phyloP scores from a whole-genome alignment of 2,797 vertebrate genomes.

The Muraenolepis orangiensis region DNA sequence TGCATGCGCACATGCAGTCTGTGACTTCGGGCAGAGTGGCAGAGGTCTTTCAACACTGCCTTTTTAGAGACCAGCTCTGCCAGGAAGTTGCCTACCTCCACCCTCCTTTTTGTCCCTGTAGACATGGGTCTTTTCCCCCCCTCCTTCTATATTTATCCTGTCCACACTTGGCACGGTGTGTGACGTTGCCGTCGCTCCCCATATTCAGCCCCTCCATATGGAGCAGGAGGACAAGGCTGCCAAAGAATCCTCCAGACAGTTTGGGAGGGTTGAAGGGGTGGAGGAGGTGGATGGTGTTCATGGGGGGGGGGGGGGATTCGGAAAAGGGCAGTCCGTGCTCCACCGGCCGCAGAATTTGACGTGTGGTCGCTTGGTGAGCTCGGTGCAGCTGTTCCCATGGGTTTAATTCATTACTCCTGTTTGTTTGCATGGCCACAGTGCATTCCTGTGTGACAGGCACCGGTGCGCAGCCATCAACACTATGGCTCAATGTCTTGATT shows the following conservation, averaged over 20 bases:
- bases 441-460: conserved; percentile 50
- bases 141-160: conserved; percentile 1
- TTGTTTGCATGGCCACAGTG: conserved; percentile 33
- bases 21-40: not conserved
- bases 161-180: not conserved
- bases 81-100: conserved; percentile 2
- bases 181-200: not conserved
- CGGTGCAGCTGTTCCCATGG: conserved; percentile 38
- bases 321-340: conserved; percentile 11
- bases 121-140: not conserved
- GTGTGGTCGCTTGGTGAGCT: conserved; percentile 23
- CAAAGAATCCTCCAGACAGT: conserved; percentile 1
- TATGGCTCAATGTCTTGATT: conserved; percentile 25
- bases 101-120: not conserved
- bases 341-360: conserved; percentile 21
- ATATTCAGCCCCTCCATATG: not conserved
- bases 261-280: not conserved
- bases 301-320: conserved; percentile 5
- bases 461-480: conserved; percentile 20
- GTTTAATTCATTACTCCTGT: conserved; percentile 22
- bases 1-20: not conserved
- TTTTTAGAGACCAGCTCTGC: conserved; percentile 1
- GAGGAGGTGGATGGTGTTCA: conserved; percentile 7
- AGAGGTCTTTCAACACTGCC: conserved; percentile 8
- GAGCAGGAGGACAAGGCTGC: conserved; percentile 2